Percentiles rank a stretch among this genome's conserved stretches.
Conservation (phyloP, 2,797 vertebrate species). For the Octomys mimax region DNA sequence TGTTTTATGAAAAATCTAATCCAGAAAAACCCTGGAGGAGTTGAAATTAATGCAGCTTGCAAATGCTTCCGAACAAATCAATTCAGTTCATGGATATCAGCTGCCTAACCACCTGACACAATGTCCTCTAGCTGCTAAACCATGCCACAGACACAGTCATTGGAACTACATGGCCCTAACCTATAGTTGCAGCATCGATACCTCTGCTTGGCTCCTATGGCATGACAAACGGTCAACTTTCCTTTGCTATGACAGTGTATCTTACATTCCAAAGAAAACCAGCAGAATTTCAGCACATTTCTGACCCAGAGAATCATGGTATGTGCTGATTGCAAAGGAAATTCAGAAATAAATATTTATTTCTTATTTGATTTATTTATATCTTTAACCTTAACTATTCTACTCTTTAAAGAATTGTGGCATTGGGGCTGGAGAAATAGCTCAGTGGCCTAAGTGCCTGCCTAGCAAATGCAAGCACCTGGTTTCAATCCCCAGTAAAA, state of each 20-base stretch:
- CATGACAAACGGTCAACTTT: neutral
- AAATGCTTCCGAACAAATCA: neutral
- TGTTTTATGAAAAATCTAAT: conserved; percentile 50
- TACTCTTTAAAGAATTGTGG: conserved; percentile 36
- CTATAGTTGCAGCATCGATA: neutral
- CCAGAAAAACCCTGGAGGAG: neutral
- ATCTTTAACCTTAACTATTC: conserved; percentile 31
- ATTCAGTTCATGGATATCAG: neutral
- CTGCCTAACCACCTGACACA: neutral
- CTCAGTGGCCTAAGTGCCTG: too few relatives aligned
- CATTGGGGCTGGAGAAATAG: neutral
- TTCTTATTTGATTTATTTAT: conserved; percentile 8
- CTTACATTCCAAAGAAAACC: conserved; percentile 2
- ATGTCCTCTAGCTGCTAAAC: neutral
- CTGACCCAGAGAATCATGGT: neutral
- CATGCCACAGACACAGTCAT: neutral
- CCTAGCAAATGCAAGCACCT: too few relatives aligned
- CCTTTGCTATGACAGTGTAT: neutral
- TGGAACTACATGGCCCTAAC: neutral
- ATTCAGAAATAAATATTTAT: conserved; percentile 8
- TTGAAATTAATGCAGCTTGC: conserved; percentile 28
- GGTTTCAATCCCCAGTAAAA: too few relatives aligned
- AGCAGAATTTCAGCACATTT: neutral
- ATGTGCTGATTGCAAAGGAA: neutral
- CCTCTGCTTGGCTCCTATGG: neutral